Conservation (phyloP, 2,888 invertebrate species). For the Zele albiditarsus region DNA sequence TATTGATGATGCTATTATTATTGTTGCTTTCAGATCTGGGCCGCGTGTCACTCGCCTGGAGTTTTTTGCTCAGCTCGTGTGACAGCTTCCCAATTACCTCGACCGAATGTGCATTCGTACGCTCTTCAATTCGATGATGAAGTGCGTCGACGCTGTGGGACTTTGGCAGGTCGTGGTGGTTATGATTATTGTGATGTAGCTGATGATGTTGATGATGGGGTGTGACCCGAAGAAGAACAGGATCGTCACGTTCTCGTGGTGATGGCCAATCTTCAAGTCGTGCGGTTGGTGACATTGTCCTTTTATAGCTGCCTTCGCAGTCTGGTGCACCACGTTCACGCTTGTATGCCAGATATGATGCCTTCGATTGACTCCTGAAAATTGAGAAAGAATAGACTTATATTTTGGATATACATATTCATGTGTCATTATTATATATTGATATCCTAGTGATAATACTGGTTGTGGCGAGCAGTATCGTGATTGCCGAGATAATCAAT, state of each 20-base stretch:
- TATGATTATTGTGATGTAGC: constrained; percentile 52
- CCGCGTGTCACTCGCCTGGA: constrained; percentile 65
- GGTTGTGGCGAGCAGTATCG: too few relatives aligned
- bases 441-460: too few relatives aligned
- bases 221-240: constrained; percentile 68
- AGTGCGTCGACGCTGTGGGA: constrained; percentile 68
- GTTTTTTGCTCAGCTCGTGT: constrained; percentile 71
- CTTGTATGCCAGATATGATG: constrained; percentile 83
- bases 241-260: constrained; percentile 63
- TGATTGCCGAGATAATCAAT: too few relatives aligned
- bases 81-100: constrained; percentile 74
- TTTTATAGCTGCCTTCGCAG: constrained; percentile 84
- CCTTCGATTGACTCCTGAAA: constrained; percentile 85
- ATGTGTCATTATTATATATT: too few relatives aligned
- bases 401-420: neutral
- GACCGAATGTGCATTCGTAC: constrained; percentile 63
- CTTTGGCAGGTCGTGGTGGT: constrained; percentile 60
- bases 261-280: constrained; percentile 66
- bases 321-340: constrained; percentile 81
- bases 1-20: constrained; percentile 53
- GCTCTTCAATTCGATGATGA: constrained; percentile 64
- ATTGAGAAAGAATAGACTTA: too few relatives aligned
- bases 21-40: constrained; percentile 61
- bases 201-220: constrained; percentile 58
- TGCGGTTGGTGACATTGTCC: constrained; percentile 80